Percentiles rank a stretch among this genome's conserved stretches.
phyloP scores from a whole-genome alignment of 2,113 vertebrate genomes.

The Nothobranchius kuhntae region DNA sequence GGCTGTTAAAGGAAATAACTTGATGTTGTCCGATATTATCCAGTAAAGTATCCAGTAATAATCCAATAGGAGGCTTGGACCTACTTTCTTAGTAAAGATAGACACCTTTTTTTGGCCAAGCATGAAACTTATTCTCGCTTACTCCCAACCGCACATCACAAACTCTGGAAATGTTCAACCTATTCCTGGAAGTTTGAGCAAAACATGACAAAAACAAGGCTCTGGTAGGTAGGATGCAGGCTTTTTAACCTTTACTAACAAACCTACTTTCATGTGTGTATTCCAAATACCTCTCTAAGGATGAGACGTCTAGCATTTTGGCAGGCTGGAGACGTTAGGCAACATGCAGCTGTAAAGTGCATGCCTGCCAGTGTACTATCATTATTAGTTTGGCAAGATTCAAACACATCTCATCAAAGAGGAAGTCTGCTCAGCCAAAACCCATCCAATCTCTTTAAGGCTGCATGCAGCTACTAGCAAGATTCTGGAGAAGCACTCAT shows the following conservation, averaged over 20 bases:
- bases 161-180: constrained; percentile 24
- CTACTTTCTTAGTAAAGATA: no score
- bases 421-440: constrained; percentile 63
- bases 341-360: constrained; percentile 38
- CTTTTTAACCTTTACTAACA: constrained; percentile 4
- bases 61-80: no score
- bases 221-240: constrained; percentile 11
- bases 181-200: constrained; percentile 29
- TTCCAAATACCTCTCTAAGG: constrained; percentile 30
- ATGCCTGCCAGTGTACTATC: constrained; percentile 49
- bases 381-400: constrained; percentile 69
- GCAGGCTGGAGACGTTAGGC: constrained; percentile 18
- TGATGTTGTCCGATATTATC: no score
- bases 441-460: constrained; percentile 64
- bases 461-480: constrained; percentile 61
- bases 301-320: constrained; percentile 29
- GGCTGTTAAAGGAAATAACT: no score
- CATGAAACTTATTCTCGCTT: background rate
- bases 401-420: constrained; percentile 59
- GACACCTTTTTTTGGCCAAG: no score
- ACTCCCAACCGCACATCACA: constrained; percentile 36
- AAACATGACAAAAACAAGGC: constrained; percentile 9
- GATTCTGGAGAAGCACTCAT: constrained; percentile 58
- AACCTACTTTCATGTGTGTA: constrained; percentile 7
- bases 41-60: no score